phyloP scores from a whole-genome alignment of 1,140 invertebrate species.

The Pygmarrhopalites habei region DNA sequence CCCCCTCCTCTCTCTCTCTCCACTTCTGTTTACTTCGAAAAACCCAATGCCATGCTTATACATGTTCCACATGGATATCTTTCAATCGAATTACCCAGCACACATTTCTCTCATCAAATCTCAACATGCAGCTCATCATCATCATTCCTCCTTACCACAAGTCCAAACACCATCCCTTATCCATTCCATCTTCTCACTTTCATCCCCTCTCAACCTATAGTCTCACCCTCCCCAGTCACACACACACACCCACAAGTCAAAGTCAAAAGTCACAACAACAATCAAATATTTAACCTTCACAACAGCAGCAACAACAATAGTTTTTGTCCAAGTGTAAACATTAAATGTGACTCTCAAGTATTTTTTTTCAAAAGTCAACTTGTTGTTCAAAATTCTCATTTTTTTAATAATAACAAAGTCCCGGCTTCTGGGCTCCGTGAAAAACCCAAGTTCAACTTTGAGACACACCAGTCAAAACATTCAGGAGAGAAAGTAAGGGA shows the following conservation, averaged over 20 bases:
- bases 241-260: not conserved
- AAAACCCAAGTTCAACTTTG: not conserved
- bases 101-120: too few relatives aligned
- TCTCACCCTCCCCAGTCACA: slow-evolving; percentile 7
- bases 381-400: not conserved
- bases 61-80: not conserved
- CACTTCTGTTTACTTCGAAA: not conserved
- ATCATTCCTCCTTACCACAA: too few relatives aligned
- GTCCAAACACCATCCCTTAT: too few relatives aligned
- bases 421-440: not conserved
- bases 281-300: not conserved
- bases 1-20: not conserved
- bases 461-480: not conserved
- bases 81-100: not conserved
- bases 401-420: not conserved
- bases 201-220: too few relatives aligned
- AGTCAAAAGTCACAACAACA: not conserved
- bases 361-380: not conserved
- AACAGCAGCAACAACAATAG: not conserved
- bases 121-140: too few relatives aligned
- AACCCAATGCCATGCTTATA: not conserved
- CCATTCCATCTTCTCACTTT: too few relatives aligned
- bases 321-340: not conserved
- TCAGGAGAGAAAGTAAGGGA: not conserved
- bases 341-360: not conserved